Conservation (phyloP, 2,113 vertebrate genomes). For the Carollia perspicillata region DNA sequence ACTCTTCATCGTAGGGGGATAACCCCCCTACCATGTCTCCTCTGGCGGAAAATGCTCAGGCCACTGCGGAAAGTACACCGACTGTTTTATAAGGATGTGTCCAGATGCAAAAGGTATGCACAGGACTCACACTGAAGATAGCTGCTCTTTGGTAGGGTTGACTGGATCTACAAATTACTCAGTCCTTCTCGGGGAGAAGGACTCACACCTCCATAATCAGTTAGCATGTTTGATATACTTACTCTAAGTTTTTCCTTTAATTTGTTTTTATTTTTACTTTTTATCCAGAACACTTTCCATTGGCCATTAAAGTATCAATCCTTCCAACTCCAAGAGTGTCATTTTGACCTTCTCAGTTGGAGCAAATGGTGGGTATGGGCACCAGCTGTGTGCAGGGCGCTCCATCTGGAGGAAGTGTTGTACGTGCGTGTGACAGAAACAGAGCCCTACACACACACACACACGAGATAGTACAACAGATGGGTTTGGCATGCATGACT, state of each 20-base stretch:
- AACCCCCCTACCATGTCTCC: background rate
- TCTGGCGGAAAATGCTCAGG: background rate
- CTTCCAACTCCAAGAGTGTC: background rate
- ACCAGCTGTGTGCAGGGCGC: background rate
- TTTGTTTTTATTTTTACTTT: conserved; percentile 23
- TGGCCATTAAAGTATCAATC: background rate
- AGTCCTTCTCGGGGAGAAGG: background rate
- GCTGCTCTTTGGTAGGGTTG: background rate
- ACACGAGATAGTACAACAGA: background rate
- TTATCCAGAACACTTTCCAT: background rate
- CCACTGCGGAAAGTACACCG: background rate
- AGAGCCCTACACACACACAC: no score
- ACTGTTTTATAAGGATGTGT: background rate
- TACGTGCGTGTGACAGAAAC: background rate
- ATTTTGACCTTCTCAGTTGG: background rate
- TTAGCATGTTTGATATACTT: background rate
- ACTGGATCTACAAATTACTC: background rate
- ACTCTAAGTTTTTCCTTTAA: background rate
- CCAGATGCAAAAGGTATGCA: background rate
- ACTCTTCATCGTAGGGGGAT: background rate
- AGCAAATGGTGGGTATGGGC: background rate
- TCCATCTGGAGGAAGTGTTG: background rate
- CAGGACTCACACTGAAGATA: background rate
- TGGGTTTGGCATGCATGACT: background rate
- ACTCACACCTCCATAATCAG: background rate